Evolutionary conservation across 2,888 invertebrate species (phyloP).

Genomic region (Blera fallax): DNA sequence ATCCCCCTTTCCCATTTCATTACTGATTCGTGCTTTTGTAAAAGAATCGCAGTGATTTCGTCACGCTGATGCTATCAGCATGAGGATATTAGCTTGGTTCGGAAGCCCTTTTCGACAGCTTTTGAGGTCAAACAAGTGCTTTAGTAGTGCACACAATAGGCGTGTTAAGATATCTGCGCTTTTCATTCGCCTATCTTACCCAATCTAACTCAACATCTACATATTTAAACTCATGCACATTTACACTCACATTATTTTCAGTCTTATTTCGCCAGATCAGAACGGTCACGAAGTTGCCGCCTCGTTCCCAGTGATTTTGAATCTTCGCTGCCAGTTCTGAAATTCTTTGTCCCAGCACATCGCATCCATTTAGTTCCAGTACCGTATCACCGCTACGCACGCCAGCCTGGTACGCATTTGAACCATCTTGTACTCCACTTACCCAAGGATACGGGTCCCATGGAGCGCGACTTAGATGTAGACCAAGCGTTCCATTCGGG

Average conservation of each 20-base stretch:
- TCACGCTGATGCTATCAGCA: too few relatives aligned
- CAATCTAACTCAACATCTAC: too few relatives aligned
- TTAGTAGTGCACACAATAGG: too few relatives aligned
- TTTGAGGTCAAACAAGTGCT: too few relatives aligned
- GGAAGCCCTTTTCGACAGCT: too few relatives aligned
- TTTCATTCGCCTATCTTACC: too few relatives aligned
- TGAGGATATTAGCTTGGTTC: too few relatives aligned
- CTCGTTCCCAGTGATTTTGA: conserved; percentile 79
- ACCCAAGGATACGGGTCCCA: conserved; percentile 94
- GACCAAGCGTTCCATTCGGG: conserved; percentile 85
- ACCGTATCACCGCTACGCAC: conserved; percentile 87
- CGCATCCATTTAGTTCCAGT: conserved; percentile 83
- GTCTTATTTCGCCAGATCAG: conserved; percentile 80
- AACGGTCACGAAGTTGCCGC: conserved; percentile 78
- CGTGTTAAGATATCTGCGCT: too few relatives aligned
- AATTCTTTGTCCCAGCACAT: conserved; percentile 80
- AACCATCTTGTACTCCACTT: conserved; percentile 84
- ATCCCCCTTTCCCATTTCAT: too few relatives aligned
- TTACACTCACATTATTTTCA: conserved; percentile 67
- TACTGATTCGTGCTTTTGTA: too few relatives aligned
- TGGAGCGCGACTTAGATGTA: conserved; percentile 88
- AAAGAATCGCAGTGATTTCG: too few relatives aligned
- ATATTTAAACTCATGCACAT: not conserved
- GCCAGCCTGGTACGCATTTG: conserved; percentile 86
- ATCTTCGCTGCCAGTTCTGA: conserved; percentile 79